Conservation (phyloP, 2,888 invertebrate genomes). For the Pollenia amentaria region DNA sequence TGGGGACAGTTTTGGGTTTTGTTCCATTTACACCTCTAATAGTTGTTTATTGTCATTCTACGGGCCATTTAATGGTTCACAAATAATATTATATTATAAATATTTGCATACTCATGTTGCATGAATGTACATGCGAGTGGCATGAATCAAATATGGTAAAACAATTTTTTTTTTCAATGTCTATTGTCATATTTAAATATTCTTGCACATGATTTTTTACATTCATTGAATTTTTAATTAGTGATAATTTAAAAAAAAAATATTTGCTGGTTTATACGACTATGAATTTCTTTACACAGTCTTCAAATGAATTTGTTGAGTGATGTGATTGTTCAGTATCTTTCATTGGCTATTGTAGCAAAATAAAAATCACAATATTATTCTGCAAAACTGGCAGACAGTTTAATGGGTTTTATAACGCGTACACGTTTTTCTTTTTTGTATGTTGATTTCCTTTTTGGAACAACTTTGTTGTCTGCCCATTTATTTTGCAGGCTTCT, state of each 20-base stretch:
- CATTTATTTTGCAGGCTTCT: conserved; percentile 23
- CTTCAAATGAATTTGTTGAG: neutral
- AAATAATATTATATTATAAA: conserved; percentile 17
- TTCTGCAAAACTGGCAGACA: conserved; percentile 76
- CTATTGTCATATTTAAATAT: conserved; percentile 19
- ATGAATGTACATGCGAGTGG: neutral
- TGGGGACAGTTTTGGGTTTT: conserved; percentile 29
- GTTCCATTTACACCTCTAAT: conserved; percentile 28
- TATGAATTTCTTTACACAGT: neutral
- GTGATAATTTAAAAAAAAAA: neutral
- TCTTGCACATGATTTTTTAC: conserved; percentile 29
- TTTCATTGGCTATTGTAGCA: conserved; percentile 5
- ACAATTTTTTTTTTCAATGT: neutral
- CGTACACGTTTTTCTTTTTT: conserved; percentile 69
- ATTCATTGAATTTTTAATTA: conserved; percentile 34
- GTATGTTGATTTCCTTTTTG: conserved; percentile 61
- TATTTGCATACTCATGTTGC: neutral
- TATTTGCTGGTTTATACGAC: neutral
- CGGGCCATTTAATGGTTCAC: conserved; percentile 5
- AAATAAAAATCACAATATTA: conserved; percentile 39
- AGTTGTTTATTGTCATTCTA: conserved; percentile 1
- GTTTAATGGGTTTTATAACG: conserved; percentile 77
- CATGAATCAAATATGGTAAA: neutral
- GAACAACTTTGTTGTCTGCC: conserved; percentile 63
- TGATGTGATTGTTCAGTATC: neutral